Evolutionary conservation across 1,140 invertebrate genomes (phyloP).

Genomic region (Aphidius gifuensis): DNA sequence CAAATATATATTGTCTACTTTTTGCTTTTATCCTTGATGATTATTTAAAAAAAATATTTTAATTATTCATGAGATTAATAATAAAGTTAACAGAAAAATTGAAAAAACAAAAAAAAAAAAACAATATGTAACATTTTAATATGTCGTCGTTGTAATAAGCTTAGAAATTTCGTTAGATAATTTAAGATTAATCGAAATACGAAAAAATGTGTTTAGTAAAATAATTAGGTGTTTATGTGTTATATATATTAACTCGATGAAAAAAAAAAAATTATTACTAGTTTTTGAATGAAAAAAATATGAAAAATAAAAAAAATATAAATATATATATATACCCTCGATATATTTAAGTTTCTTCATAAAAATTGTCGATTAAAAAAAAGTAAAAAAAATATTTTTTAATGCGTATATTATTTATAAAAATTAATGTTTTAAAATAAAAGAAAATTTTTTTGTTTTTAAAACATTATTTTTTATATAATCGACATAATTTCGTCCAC

Average conservation of each 20-base stretch:
- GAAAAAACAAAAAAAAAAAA: conserved; percentile 6
- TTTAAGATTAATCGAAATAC: conserved; percentile 9
- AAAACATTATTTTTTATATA: no score
- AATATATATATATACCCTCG: neutral
- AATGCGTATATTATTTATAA: neutral
- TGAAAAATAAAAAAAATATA: no score
- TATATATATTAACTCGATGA: conserved; percentile 9
- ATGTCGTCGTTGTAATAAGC: conserved; percentile 21
- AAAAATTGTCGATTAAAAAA: neutral
- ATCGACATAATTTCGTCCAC: no score
- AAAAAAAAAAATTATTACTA: conserved; percentile 13
- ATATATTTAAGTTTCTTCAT: conserved; percentile 3
- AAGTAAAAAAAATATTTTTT: no score
- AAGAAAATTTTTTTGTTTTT: neutral
- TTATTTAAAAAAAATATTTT: neutral
- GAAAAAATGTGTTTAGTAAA: conserved; percentile 17
- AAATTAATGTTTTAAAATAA: conserved; percentile 9
- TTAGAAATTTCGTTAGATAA: conserved; percentile 20
- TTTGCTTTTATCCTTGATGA: conserved; percentile 4
- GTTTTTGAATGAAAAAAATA: conserved; percentile 11
- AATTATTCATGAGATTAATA: neutral
- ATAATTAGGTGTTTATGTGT: conserved; percentile 23
- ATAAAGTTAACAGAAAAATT: conserved; percentile 4
- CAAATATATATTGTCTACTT: neutral
- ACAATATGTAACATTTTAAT: conserved; percentile 16